Conservation (phyloP, 2,888 invertebrate species). For the Torymus aiolomorphi region DNA sequence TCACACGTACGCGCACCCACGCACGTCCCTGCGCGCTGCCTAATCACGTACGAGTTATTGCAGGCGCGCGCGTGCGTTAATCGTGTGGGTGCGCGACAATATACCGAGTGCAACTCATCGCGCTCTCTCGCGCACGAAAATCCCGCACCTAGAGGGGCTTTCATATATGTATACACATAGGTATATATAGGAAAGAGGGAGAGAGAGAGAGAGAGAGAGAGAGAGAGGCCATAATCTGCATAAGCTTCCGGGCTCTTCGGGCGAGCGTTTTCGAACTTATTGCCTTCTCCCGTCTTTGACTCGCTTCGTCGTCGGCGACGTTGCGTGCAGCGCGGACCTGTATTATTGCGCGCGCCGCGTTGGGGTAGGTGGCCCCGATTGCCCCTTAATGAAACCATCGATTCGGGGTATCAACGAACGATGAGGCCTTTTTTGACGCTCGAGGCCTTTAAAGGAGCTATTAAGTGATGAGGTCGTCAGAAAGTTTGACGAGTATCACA, state of each 20-base stretch:
- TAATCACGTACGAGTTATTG: slow-evolving; percentile 47
- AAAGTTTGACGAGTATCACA: no score
- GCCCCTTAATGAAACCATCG: background rate
- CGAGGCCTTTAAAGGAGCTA: no score
- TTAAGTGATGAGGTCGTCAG: no score
- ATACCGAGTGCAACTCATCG: slow-evolving; percentile 30
- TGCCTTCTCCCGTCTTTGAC: slow-evolving; percentile 1
- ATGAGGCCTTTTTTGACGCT: no score
- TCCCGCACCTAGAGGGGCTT: background rate
- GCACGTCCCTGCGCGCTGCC: background rate
- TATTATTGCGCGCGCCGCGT: background rate
- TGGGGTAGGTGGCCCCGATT: slow-evolving; percentile 24
- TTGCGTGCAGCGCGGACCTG: background rate
- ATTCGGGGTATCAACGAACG: background rate
- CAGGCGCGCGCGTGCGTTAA: slow-evolving; percentile 35
- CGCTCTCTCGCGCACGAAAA: slow-evolving; percentile 8
- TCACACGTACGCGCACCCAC: background rate
- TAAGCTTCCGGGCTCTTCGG: slow-evolving; percentile 33
- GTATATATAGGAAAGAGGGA: background rate
- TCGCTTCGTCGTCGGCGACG: no score
- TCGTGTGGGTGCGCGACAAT: background rate
- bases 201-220: slow-evolving; percentile 5
- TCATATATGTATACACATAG: background rate
- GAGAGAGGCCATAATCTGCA: slow-evolving; percentile 37
- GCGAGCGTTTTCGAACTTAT: slow-evolving; percentile 31